Base-by-base conservation (phyloP, 2,113 vertebrate genomes). In the Caloenas nicobarica region DNA sequence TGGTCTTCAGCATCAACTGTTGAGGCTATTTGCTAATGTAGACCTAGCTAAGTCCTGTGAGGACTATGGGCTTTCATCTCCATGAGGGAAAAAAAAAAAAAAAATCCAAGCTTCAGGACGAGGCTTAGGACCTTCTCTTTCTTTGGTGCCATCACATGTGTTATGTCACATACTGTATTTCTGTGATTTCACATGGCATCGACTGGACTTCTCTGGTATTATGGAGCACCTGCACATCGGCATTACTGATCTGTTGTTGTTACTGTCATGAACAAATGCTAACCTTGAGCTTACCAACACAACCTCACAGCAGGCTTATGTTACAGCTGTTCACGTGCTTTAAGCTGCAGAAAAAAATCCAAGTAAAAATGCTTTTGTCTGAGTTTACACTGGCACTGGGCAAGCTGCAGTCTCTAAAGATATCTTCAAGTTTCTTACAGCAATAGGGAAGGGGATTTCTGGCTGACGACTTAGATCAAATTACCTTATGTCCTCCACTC, bases 391-490 rank as follows among this genome's bases (percentile, higher is more conserved):
- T 2, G 6, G n/a, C 25, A 8, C 40, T 51, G 65, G 33, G 33
- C 57, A 86, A 50, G 48, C 38, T 81, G 64, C 53, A 48, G 65
- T 58, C 60, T 86, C 29, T 86, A 31, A 84, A 93, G 60, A 10
- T 56, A 36, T 23, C 60, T 79, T 86, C 71, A 78, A 38, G 28
- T 86, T 91, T 88, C 86, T 83, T 81, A 51, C 65, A 71, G 69
- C 51, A 60, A n/a, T 28, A 84, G 51, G 57, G 24, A 86, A 68
- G 81, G 70, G 53, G 64, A 58, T 77, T 96, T 96, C 96, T 92
- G 91, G 84, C 93, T 92, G 89, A 92, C 69, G 60, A 5, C 4
- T 76, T 50, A 34, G 93, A 81, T 97, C 89, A 84, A 71, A 84
- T 96, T 96, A 84, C 92, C 36, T 78, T 50, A 22, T 72, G 44